Percentiles rank a stretch among this genome's conserved stretches.
Conservation (phyloP, 2,888 invertebrate genomes). For the Ectropis crepuscularia region DNA sequence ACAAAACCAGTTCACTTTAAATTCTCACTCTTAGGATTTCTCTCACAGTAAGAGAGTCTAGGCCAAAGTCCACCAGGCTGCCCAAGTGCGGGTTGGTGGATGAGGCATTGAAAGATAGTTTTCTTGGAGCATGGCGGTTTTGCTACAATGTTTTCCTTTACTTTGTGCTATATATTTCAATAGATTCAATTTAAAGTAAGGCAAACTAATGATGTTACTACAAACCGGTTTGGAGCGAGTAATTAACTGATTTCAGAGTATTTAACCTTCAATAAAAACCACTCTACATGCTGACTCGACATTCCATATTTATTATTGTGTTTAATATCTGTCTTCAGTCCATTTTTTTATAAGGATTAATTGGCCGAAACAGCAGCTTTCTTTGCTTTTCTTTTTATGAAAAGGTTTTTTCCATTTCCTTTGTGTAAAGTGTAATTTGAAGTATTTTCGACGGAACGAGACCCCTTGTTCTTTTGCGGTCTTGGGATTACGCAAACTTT, state of each 20-base stretch:
- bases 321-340: no score
- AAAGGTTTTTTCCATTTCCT: constrained; percentile 35
- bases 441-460: constrained; percentile 28
- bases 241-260: neutral
- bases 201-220: no score
- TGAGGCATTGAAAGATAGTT: no score
- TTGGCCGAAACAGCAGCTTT: constrained; percentile 38
- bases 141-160: no score
- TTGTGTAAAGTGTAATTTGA: constrained; percentile 44
- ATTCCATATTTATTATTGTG: constrained; percentile 23
- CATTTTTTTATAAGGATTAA: constrained; percentile 49
- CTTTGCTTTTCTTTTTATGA: constrained; percentile 40
- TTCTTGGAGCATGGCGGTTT: no score
- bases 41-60: no score
- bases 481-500: constrained; percentile 15
- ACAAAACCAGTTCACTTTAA: no score
- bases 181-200: no score
- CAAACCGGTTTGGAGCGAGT: neutral
- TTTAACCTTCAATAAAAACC: constrained; percentile 9
- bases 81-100: no score
- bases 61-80: no score
- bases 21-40: no score
- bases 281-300: neutral
- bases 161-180: no score
- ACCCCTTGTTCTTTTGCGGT: constrained; percentile 19